Conservation (phyloP, 2,113 vertebrate species). For the Embiotoca jacksoni region DNA sequence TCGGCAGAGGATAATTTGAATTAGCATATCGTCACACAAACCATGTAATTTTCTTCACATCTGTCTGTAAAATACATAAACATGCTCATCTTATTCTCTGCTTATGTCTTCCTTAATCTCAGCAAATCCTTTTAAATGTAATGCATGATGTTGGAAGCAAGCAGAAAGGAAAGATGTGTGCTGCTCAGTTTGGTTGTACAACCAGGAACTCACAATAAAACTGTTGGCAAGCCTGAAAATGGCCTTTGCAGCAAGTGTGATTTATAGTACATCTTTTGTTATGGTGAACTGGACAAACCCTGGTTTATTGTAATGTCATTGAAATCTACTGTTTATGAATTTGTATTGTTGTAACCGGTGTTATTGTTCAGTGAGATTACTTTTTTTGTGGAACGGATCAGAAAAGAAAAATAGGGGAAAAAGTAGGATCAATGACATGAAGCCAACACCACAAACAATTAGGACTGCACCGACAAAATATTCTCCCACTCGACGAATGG, state of each 20-base stretch:
- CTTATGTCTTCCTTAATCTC: constrained; percentile 38
- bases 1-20: constrained; percentile 33
- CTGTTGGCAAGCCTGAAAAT: not conserved
- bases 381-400: too few species aligned
- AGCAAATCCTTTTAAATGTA: constrained; percentile 49
- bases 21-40: constrained; percentile 35
- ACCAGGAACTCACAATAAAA: not conserved
- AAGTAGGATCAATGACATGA: too few species aligned
- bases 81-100: constrained; percentile 23
- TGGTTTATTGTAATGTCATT: too few species aligned
- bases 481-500: too few species aligned
- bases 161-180: not conserved
- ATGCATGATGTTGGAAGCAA: constrained; percentile 18
- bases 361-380: too few species aligned
- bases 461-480: too few species aligned
- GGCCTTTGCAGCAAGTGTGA: not conserved
- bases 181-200: not conserved
- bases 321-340: too few species aligned
- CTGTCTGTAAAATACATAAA: constrained; percentile 56
- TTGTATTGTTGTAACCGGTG: too few species aligned
- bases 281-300: too few species aligned
- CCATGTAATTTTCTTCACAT: constrained; percentile 52
- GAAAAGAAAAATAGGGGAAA: too few species aligned
- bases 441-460: too few species aligned
- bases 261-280: too few species aligned